Percentiles rank a stretch among this genome's conserved stretches.
Evolutionary conservation across 2,113 vertebrate genomes (phyloP).

Genomic region (Coracopsis vasa): DNA sequence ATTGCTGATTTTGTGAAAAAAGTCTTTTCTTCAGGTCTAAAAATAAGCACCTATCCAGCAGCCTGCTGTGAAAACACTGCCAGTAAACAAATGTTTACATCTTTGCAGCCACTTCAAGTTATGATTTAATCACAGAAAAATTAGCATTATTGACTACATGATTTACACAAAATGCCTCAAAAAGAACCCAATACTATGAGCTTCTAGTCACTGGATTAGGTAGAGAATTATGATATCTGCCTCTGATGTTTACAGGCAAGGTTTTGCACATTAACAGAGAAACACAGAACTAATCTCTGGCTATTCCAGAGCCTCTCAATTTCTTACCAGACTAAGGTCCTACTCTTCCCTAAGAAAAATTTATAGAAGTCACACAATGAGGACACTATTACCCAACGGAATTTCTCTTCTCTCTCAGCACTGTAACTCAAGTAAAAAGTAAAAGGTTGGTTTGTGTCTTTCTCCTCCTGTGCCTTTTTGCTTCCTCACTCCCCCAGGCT

Average conservation of each 20-base stretch:
- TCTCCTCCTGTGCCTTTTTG: neutral
- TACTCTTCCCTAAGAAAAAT: neutral
- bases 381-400: neutral
- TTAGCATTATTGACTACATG: neutral
- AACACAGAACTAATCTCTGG: neutral
- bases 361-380: neutral
- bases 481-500: neutral
- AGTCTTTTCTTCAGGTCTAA: neutral
- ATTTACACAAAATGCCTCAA: neutral
- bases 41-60: neutral
- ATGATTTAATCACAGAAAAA: neutral
- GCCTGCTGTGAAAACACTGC: neutral
- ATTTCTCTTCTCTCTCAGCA: neutral
- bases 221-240: neutral
- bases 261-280: neutral
- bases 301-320: neutral
- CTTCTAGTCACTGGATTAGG: neutral
- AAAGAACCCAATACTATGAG: neutral
- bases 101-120: neutral
- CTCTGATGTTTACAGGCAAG: neutral
- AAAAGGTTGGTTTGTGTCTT: neutral
- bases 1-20: neutral
- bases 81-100: neutral
- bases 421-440: neutral
- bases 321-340: neutral